A percentile compares a stretch with the other conserved stretches of the same genome.
Evolutionary conservation across 2,113 vertebrate genomes (phyloP).

Genomic region (Pipa parva): DNA sequence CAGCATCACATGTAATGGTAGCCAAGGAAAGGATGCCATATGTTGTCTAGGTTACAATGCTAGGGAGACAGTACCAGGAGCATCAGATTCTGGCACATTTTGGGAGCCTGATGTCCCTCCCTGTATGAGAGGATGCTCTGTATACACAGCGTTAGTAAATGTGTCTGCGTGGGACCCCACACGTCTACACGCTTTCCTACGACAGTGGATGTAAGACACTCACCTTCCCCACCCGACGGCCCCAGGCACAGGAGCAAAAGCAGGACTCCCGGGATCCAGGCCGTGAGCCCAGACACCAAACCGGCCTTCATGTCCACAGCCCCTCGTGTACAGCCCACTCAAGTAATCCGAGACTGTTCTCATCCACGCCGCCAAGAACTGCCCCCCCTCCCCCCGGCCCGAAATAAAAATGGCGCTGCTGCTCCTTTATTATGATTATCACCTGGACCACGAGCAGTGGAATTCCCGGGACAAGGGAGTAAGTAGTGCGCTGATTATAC

Average conservation of each 20-base stretch:
- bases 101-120: too few species aligned
- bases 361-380: conserved; percentile 19
- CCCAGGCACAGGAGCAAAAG: conserved; percentile 13
- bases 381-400: conserved; percentile 20
- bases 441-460: background rate
- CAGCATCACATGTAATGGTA: too few species aligned
- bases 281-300: background rate
- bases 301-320: conserved; percentile 29
- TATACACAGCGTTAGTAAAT: too few species aligned
- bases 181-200: too few species aligned
- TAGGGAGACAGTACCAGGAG: too few species aligned
- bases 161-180: too few species aligned
- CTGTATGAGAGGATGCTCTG: too few species aligned
- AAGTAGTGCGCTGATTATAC: background rate
- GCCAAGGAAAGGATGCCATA: too few species aligned
- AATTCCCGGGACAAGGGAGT: background rate
- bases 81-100: too few species aligned
- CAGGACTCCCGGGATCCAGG: conserved; percentile 19
- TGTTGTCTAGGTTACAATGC: too few species aligned
- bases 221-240: conserved; percentile 21
- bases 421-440: background rate
- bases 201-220: conserved; percentile 5
- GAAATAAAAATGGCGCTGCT: conserved; percentile 23
- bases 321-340: conserved; percentile 8
- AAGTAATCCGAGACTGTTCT: background rate